Evolutionary conservation across 92 coral and sea anemone genomes (phyloP).

Genomic region (Siderastrea radians): DNA sequence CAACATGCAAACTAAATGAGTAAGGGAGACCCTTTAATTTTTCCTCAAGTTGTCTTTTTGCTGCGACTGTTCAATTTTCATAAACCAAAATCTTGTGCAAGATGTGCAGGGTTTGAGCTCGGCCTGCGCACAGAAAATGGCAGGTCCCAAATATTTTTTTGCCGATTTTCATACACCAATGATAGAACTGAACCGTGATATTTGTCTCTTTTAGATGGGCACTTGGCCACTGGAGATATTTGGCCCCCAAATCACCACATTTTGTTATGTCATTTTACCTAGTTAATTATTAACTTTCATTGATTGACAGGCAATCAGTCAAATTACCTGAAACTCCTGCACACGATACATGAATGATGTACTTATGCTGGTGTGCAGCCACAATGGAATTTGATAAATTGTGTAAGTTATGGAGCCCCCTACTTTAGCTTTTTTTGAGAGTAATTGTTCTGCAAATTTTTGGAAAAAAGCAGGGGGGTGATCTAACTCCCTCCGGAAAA

Average conservation of each 20-base stretch:
- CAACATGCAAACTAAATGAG: not conserved
- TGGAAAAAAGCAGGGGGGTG: not conserved
- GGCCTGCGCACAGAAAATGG: not conserved
- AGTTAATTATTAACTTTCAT: not conserved
- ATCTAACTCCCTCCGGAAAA: not conserved
- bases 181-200: not conserved
- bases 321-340: not conserved
- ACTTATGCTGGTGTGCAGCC: not conserved
- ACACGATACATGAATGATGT: not conserved
- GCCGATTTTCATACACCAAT: not conserved
- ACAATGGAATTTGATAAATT: not conserved
- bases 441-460: not conserved
- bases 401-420: not conserved
- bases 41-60: not conserved
- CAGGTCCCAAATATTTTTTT: not conserved
- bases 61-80: not conserved
- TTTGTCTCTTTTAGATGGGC: not conserved
- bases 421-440: not conserved
- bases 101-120: conserved; percentile 4
- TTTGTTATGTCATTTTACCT: not conserved
- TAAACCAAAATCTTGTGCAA: not conserved
- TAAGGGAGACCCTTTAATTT: not conserved
- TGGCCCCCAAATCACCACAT: not conserved
- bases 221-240: conserved; percentile 11
- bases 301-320: not conserved